These are phyloP conservation scores for Limenitis camilla DNA, from an alignment of 2,888 invertebrate species.

Conservation along the genomic window DNA sequence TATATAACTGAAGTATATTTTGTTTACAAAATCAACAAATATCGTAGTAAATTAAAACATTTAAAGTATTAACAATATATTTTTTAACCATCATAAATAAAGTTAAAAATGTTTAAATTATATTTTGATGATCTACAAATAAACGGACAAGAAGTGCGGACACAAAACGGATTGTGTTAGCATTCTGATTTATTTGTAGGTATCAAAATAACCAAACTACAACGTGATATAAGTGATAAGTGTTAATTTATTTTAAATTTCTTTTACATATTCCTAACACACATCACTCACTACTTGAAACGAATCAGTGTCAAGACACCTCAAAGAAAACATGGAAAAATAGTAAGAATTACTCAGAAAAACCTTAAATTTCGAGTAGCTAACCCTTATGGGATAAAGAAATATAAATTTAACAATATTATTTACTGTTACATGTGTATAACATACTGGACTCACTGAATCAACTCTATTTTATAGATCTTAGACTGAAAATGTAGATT, in stretches of 20 bases:
- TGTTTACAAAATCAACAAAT: not conserved
- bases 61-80: slow-evolving; percentile 1
- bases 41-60: not conserved
- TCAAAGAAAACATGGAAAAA: too few species aligned
- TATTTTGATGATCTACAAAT: too few species aligned
- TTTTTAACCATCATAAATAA: not conserved
- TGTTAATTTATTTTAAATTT: not conserved
- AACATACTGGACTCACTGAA: not conserved
- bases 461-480: not conserved
- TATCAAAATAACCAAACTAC: too few species aligned
- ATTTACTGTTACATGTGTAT: not conserved
- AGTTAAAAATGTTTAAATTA: too few species aligned
- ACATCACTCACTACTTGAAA: too few species aligned
- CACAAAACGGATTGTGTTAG: too few species aligned
- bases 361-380: too few species aligned
- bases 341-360: too few species aligned
- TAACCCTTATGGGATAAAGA: not conserved
- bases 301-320: too few species aligned
- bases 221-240: too few species aligned
- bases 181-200: too few species aligned
- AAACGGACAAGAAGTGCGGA: too few species aligned
- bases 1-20: not conserved
- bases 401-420: not conserved
- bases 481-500: not conserved
- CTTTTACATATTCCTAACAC: not conserved